Evolutionary conservation across 2,113 vertebrate species (phyloP).

Genomic region (Okapia johnstoni): DNA sequence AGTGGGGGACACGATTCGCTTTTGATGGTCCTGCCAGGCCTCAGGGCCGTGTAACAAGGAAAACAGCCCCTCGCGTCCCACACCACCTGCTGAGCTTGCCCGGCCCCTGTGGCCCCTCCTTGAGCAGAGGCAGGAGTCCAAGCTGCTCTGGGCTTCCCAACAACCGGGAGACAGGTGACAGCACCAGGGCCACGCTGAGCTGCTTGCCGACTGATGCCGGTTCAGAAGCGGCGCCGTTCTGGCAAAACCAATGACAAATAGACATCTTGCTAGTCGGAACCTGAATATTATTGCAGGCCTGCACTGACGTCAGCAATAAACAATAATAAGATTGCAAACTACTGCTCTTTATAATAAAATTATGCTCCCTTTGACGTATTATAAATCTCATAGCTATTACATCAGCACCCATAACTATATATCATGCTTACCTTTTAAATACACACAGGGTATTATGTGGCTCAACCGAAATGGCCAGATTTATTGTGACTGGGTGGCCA

Average conservation of each 20-base stretch:
- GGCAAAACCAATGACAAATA: conserved; percentile 49
- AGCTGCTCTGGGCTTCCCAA: background rate
- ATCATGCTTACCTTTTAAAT: conserved; percentile 82
- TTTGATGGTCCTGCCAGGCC: rapidly evolving
- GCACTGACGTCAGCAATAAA: conserved; percentile 82
- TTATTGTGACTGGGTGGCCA: conserved; percentile 76
- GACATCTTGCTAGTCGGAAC: conserved; percentile 70
- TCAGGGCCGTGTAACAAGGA: rapidly evolving
- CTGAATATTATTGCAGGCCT: conserved; percentile 71
- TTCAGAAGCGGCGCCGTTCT: conserved; percentile 37
- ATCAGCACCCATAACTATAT: conserved; percentile 81
- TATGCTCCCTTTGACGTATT: conserved; percentile 77
- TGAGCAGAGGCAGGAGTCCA: background rate
- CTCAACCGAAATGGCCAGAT: conserved; percentile 77
- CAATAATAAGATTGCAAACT: conserved; percentile 82
- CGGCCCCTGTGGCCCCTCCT: rapidly evolving
- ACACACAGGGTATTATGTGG: conserved; percentile 73
- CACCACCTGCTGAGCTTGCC: rapidly evolving
- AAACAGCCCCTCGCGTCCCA: too few species aligned
- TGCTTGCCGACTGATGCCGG: background rate
- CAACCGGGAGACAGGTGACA: background rate
- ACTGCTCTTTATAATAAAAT: conserved; percentile 82
- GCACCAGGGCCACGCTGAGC: background rate
- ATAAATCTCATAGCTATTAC: conserved; percentile 84
- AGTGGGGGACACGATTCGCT: rapidly evolving